Evolutionary conservation across 2,888 invertebrate genomes (phyloP).

Genomic region (Fragum fragum): DNA sequence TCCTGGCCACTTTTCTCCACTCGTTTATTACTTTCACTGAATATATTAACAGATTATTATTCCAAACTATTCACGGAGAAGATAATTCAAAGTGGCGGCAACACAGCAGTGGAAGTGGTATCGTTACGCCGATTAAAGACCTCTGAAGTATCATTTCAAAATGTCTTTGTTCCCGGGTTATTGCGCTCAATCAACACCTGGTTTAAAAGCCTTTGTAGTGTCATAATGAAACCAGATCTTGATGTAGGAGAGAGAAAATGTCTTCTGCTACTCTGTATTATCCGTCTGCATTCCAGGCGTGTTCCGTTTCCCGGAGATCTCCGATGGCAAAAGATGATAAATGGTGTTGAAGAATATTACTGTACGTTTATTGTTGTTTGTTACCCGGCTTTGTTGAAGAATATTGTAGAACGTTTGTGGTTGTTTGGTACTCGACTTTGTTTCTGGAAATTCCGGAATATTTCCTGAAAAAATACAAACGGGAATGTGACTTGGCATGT

Average conservation of each 20-base stretch:
- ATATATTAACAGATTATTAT: background rate
- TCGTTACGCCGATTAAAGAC: background rate
- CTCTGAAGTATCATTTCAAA: background rate
- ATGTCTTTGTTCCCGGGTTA: background rate
- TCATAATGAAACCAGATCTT: slow-evolving; percentile 18
- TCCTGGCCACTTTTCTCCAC: background rate
- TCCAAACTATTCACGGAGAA: background rate
- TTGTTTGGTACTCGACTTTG: slow-evolving; percentile 1
- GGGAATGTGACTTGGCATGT: too few relatives aligned
- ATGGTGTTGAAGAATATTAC: slow-evolving; percentile 8
- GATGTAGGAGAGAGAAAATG: background rate
- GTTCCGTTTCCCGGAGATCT: slow-evolving; percentile 1
- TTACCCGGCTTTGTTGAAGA: background rate
- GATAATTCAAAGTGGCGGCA: background rate
- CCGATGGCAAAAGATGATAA: slow-evolving; percentile 16
- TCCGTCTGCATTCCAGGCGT: slow-evolving; percentile 21
- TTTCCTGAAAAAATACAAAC: slow-evolving; percentile 12
- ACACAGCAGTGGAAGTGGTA: background rate
- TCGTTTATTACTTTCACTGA: background rate
- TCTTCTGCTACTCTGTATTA: slow-evolving; percentile 19
- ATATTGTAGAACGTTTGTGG: background rate
- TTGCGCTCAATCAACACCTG: background rate
- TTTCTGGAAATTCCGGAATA: slow-evolving; percentile 6
- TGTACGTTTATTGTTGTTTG: slow-evolving; percentile 8
- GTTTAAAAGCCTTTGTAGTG: slow-evolving; percentile 10